A percentile compares a stretch with the other conserved stretches of the same genome.
Conservation (phyloP, 2,113 vertebrate species). For the Eira barbara region DNA sequence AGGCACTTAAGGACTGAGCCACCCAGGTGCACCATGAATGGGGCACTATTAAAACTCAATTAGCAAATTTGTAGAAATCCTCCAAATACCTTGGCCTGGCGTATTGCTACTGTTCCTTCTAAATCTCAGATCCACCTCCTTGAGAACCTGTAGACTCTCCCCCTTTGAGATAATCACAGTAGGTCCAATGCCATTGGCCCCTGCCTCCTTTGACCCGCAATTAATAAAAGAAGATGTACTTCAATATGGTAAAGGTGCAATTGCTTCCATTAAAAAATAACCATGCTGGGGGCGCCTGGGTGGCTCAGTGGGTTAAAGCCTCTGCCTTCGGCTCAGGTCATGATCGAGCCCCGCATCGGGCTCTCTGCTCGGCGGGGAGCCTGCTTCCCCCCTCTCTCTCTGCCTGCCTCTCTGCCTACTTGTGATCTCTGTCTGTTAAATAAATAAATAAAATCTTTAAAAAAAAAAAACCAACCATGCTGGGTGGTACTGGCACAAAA, state of each 20-base stretch:
- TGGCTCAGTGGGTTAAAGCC: too few relatives aligned
- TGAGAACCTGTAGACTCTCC: neutral
- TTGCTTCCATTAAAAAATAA: neutral
- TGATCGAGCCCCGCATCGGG: too few relatives aligned
- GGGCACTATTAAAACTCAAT: neutral
- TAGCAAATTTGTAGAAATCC: neutral
- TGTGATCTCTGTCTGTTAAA: too few relatives aligned
- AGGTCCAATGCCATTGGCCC: neutral
- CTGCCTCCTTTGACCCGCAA: neutral
- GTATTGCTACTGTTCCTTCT: neutral
- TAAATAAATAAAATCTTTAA: too few relatives aligned
- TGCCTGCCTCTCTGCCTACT: too few relatives aligned
- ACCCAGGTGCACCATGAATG: neutral
- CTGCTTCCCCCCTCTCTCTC: too few relatives aligned
- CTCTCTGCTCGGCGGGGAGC: too few relatives aligned
- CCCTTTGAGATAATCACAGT: neutral
- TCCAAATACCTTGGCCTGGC: neutral
- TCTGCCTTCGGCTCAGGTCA: too few relatives aligned
- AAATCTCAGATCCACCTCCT: neutral
- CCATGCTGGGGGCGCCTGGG: neutral
- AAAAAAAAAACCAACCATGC: neutral
- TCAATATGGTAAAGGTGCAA: neutral
- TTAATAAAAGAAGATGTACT: neutral
- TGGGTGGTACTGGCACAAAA: neutral
- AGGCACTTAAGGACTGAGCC: too few relatives aligned